A percentile compares a stretch with the other conserved stretches of the same genome.
Conservation (phyloP, 2,113 vertebrate genomes). For the Cichladusa arquata region DNA sequence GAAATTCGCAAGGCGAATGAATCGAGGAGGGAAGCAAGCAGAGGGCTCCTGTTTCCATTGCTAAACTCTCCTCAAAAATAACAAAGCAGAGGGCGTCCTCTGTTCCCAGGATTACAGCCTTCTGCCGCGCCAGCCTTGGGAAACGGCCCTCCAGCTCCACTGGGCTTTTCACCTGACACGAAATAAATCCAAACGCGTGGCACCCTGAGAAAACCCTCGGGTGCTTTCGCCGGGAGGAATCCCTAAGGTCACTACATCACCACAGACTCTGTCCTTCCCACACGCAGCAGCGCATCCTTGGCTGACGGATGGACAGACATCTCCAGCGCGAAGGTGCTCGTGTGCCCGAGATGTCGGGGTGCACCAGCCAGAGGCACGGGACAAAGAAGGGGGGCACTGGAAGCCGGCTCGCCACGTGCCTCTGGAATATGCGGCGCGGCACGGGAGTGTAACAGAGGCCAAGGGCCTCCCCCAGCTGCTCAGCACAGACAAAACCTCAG, state of each 20-base stretch:
- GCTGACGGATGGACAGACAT: not conserved
- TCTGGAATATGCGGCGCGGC: not conserved
- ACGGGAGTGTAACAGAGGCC: not conserved
- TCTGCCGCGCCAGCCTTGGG: not conserved
- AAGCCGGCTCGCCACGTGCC: not conserved
- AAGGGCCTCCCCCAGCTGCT: not conserved
- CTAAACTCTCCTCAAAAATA: constrained; percentile 45
- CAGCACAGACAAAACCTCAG: not conserved
- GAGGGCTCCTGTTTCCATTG: constrained; percentile 1
- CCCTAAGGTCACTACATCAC: not conserved
- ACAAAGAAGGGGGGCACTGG: not conserved
- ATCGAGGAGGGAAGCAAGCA: not conserved
- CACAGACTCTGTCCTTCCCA: not conserved
- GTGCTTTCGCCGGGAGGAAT: not conserved
- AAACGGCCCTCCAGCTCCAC: not conserved
- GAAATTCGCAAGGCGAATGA: not conserved
- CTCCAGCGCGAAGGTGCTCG: not conserved
- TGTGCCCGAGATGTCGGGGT: not conserved
- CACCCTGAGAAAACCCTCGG: not conserved
- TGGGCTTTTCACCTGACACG: not conserved
- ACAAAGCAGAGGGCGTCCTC: constrained; percentile 56
- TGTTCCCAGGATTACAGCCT: not conserved
- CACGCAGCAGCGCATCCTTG: not conserved
- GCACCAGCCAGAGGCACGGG: not conserved
- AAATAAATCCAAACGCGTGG: not conserved